A percentile compares a stretch with the other conserved stretches of the same genome.
phyloP scores from a whole-genome alignment of 1,140 invertebrate genomes.

The Zophobas atratus region DNA sequence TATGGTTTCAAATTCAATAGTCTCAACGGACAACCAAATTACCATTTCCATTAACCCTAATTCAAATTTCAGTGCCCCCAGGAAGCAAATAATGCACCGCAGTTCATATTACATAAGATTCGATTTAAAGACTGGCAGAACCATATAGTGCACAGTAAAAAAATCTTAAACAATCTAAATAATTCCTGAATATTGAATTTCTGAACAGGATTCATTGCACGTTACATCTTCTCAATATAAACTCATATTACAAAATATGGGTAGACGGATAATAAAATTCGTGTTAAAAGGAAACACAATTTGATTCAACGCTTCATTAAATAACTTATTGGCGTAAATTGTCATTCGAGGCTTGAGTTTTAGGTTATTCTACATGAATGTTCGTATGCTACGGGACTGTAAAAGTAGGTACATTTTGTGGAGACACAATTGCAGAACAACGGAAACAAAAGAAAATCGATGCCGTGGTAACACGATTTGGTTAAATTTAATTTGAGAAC shows the following conservation, averaged over 20 bases:
- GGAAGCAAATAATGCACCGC: conserved; percentile 1
- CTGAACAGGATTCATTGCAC: too few species aligned
- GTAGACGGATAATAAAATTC: too few species aligned
- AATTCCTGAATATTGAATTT: too few species aligned
- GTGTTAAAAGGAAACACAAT: too few species aligned
- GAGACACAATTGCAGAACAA: conserved; percentile 20
- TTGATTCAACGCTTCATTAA: too few species aligned
- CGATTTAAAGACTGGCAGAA: conserved; percentile 3
- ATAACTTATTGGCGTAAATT: too few species aligned
- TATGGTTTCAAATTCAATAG: conserved; percentile 25
- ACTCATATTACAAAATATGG: too few species aligned
- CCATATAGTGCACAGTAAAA: not conserved
- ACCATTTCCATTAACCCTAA: conserved; percentile 25
- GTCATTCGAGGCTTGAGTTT: too few species aligned
- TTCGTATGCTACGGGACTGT: not conserved
- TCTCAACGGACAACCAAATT: conserved; percentile 18
- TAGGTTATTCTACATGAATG: conserved; percentile 5
- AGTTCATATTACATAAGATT: not conserved
- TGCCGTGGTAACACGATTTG: conserved; percentile 34
- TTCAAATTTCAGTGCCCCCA: conserved; percentile 12
- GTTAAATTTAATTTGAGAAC: conserved; percentile 35
- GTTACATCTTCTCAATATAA: too few species aligned
- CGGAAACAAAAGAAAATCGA: conserved; percentile 42
- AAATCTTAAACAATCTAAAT: too few species aligned
- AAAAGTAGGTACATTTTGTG: conserved; percentile 20